These are phyloP conservation scores for Dermatemys mawii DNA, from an alignment of 2,113 vertebrate species.

Conservation along the genomic window DNA sequence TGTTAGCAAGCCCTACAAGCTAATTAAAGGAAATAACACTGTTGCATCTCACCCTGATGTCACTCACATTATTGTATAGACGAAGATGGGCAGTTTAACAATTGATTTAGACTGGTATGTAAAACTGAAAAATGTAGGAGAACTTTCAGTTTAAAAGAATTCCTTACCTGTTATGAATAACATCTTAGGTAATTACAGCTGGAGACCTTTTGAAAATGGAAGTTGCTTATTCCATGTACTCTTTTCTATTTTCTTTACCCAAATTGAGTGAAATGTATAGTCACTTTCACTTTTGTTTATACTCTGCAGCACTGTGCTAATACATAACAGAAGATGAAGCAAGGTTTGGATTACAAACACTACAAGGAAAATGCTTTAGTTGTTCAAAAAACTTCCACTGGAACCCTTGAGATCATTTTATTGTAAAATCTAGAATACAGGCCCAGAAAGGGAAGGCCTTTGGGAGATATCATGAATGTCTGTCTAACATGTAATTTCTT, in stretches of 20 bases:
- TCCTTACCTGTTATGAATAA: neutral
- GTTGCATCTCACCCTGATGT: neutral
- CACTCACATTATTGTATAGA: neutral
- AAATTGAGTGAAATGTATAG: neutral
- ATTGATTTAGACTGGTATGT: neutral
- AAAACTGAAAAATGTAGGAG: neutral
- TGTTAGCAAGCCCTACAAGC: neutral
- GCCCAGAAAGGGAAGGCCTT: neutral
- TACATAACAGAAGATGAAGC: neutral
- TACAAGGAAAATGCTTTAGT: neutral
- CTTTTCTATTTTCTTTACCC: neutral
- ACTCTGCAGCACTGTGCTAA: neutral
- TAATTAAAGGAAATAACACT: neutral
- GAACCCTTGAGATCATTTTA: neutral
- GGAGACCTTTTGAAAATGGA: neutral
- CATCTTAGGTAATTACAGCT: neutral
- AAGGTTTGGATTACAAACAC: neutral
- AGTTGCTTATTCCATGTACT: neutral
- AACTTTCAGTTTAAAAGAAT: conserved; percentile 37
- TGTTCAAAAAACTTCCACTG: neutral
- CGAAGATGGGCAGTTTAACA: neutral
- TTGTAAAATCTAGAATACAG: neutral
- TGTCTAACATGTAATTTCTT: neutral
- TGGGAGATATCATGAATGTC: neutral
- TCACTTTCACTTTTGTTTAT: neutral